Conservation (phyloP, 2,797 vertebrate genomes). For the Orestias chungarensis region DNA sequence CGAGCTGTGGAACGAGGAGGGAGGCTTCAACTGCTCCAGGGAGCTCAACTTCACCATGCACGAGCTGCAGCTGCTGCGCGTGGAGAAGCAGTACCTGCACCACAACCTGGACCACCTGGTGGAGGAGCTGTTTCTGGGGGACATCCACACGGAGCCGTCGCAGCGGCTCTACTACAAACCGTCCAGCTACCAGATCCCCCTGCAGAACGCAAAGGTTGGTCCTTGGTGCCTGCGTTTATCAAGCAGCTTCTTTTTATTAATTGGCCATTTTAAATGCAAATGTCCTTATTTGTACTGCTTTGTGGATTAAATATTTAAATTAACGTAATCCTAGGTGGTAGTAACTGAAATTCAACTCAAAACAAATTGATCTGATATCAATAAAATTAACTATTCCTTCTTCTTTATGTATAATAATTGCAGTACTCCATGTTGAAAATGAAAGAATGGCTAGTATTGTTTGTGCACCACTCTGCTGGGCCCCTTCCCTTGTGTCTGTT, state of each 20-base stretch:
- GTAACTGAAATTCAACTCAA: too few species aligned
- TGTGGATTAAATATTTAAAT: not conserved
- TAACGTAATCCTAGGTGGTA: not conserved
- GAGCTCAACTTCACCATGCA: constrained; percentile 96
- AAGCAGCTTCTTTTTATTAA: not conserved
- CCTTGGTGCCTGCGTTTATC: not conserved
- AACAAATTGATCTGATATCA: too few species aligned
- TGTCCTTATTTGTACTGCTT: too few species aligned
- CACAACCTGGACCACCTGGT: constrained; percentile 91
- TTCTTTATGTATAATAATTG: not conserved
- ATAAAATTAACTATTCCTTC: too few species aligned
- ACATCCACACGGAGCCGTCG: constrained; percentile 89
- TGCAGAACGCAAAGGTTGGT: constrained; percentile 92
- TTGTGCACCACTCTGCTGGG: not conserved
- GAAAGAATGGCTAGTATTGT: not conserved
- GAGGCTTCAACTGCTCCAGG: constrained; percentile 84
- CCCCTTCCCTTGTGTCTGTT: not conserved
- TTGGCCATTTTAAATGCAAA: not conserved
- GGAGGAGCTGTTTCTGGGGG: constrained; percentile 94
- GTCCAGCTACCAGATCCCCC: constrained; percentile 91
- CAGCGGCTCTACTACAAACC: constrained; percentile 95
- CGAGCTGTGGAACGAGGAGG: constrained; percentile 89
- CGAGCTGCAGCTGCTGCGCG: constrained; percentile 92
- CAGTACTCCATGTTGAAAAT: not conserved
- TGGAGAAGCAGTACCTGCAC: constrained; percentile 94